These are phyloP conservation scores for Pollicipes pollicipes DNA, from an alignment of 1,140 invertebrate species.

Conservation along the genomic window DNA sequence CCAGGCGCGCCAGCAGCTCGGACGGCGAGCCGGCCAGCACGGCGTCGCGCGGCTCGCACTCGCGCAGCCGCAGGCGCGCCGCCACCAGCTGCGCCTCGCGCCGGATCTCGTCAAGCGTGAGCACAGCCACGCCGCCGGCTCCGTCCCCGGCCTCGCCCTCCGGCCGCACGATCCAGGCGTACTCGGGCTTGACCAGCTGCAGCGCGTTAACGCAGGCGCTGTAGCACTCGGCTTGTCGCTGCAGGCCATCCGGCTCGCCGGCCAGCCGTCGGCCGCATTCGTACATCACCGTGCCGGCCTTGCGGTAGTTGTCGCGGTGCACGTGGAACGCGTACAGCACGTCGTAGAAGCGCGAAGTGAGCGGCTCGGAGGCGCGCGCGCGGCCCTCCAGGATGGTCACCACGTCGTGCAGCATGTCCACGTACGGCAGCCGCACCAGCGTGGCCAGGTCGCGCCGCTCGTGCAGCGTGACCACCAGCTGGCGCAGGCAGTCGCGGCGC, in stretches of 20 bases:
- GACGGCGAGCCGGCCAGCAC: slow-evolving; percentile 26
- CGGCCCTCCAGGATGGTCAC: slow-evolving; percentile 62
- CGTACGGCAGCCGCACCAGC: slow-evolving; percentile 20
- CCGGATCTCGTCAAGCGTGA: not conserved
- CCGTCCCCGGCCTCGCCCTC: slow-evolving; percentile 1
- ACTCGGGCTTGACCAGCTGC: slow-evolving; percentile 42
- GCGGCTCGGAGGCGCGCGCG: slow-evolving; percentile 58
- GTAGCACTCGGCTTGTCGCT: slow-evolving; percentile 48
- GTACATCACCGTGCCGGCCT: slow-evolving; percentile 66
- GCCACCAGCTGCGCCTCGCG: not conserved
- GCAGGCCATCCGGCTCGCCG: slow-evolving; percentile 33
- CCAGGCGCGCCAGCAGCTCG: slow-evolving; percentile 47
- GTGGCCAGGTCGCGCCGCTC: slow-evolving; percentile 35
- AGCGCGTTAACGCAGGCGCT: slow-evolving; percentile 56
- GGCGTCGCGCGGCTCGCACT: slow-evolving; percentile 10
- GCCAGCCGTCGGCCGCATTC: slow-evolving; percentile 53
- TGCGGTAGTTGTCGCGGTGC: slow-evolving; percentile 43
- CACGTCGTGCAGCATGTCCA: slow-evolving; percentile 42
- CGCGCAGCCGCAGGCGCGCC: not conserved
- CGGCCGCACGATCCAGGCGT: slow-evolving; percentile 56
- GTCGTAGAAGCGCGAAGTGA: slow-evolving; percentile 63
- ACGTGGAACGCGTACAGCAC: slow-evolving; percentile 73
- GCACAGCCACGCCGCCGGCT: not conserved
- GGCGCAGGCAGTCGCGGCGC: slow-evolving; percentile 61
- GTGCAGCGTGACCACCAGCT: slow-evolving; percentile 62